Base-by-base conservation (phyloP, 2,888 invertebrate genomes). In the Drosophila nigricruria region DNA sequence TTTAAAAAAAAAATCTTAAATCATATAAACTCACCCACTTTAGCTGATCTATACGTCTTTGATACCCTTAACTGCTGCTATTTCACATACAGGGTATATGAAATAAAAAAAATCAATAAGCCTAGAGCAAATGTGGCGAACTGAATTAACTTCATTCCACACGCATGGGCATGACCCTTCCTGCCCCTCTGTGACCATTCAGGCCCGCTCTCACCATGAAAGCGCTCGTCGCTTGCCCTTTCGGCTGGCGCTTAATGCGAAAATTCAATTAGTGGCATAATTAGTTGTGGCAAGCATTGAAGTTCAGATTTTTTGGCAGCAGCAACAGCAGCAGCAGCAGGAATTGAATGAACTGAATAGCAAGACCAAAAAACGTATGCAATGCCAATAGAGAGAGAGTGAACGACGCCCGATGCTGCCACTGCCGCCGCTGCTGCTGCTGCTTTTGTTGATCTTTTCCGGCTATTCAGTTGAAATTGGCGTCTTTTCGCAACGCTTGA, bases 251-350 rank as follows among this genome's bases (percentile, higher is more conserved):
- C 87, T 89, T 89, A 87, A 87, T 90, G 88, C 86, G 90, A 87
- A 83, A 89, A 92, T 86, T 90, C 90, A 91, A 91, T 91, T 91
- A 91, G 89, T 90, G 91, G 84, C 88, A 90, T 92, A 91, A 91
- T 91, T 91, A 91, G 91, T 89, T 88, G 82, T 83, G 88, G 90
- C 91, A 86, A 82, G 82, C 89, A 84, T 80, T 88, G 84, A 90
- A 88, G 86, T 77, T 79, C 81, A 83, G 86, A 86, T 86, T 86
- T 89, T 87, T 75, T 88, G 81, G 70, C 68, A 70, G 60, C 60
- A 56, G 45, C 60, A 70, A 57, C 53, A 56, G 42, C 58, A 60
- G 47, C 43, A 60, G 27, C 34, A 27, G 45, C 32, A 45, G 53
- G 27, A 60, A 42, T 43, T 57, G 77, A 77, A 62, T 76, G 63